These are phyloP conservation scores for Drosophila dives DNA, from an alignment of 2,888 invertebrate genomes.

Conservation along the genomic window DNA sequence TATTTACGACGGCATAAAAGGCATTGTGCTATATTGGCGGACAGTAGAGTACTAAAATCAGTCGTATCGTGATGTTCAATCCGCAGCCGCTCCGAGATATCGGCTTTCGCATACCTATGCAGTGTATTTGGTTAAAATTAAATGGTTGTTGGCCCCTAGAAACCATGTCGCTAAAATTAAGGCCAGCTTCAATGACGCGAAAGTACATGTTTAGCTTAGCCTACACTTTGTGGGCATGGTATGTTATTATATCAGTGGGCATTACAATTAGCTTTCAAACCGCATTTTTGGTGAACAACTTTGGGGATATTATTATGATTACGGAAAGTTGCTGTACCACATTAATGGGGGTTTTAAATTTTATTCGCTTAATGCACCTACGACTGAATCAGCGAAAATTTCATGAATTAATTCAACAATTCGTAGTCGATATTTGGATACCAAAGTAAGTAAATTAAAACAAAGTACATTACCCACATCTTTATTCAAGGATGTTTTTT, in stretches of 20 bases:
- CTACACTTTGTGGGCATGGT: constrained; percentile 82
- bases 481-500: not conserved
- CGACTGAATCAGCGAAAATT: constrained; percentile 76
- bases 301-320: constrained; percentile 82
- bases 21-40: not conserved
- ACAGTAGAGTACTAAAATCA: not conserved
- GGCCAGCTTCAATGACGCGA: not conserved
- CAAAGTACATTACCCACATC: not conserved
- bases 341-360: constrained; percentile 83
- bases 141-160: constrained; percentile 83
- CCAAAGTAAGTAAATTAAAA: constrained; percentile 69
- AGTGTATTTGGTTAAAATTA: constrained; percentile 83
- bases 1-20: constrained; percentile 6
- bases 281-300: constrained; percentile 75
- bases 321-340: constrained; percentile 85
- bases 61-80: constrained; percentile 65
- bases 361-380: constrained; percentile 83
- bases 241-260: constrained; percentile 79
- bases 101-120: constrained; percentile 80
- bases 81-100: constrained; percentile 62
- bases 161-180: not conserved
- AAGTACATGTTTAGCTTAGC: constrained; percentile 17
- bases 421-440: constrained; percentile 83
- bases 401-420: constrained; percentile 75
- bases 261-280: constrained; percentile 82